Base-by-base conservation (phyloP, 2,888 invertebrate genomes). In the Temnothorax ravouxi region DNA sequence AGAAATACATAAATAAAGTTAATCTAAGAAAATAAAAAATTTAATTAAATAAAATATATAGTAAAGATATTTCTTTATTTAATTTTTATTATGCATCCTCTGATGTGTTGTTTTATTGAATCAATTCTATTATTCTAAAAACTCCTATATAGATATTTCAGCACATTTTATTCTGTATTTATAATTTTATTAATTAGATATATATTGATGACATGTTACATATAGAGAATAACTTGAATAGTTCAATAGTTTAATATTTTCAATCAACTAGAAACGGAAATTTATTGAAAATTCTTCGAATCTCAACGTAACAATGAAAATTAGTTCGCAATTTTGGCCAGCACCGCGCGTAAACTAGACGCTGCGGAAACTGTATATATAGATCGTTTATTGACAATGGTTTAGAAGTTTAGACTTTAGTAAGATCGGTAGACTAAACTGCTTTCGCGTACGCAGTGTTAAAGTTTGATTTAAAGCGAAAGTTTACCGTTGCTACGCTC, bases 381-480 rank as follows among this genome's bases (percentile, higher is more conserved):
- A 56, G 9, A n/a, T 25, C 21, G 21, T 76, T 15, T 50, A 76
- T 21, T 38, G 62, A 50, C 29, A 38, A 34, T 50, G 62, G 50
- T 52, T 64, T 21, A 25, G n/a, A 61, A 50, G 50, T 52, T 64
- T 21, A 25, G n/a, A 61, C n/a, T 59, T 11, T 3, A 29, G 29
- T 34, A 34, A 3, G 11, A 41, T 21, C 71, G 25, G 25, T 54
- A 47, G 34, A 47, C 34, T 11, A 47, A 75, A 50, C 47, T 62
- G 38, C 62, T 76, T 21, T 72, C 18, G 62, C 34, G 21, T 21
- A 50, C 13, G 59, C 74, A 25, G 62, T 25, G 21, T 18, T 21
- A 13, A 50, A 76, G 62, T 25, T 62, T 64, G 71, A 72, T 61
- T 76, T 34, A 75, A 21, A 11, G 18, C 41, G 13, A 54, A 34